Percentiles rank a stretch among this genome's conserved stretches.
Conservation (phyloP, 2,113 vertebrate species). For the Gymnogyps californianus region DNA sequence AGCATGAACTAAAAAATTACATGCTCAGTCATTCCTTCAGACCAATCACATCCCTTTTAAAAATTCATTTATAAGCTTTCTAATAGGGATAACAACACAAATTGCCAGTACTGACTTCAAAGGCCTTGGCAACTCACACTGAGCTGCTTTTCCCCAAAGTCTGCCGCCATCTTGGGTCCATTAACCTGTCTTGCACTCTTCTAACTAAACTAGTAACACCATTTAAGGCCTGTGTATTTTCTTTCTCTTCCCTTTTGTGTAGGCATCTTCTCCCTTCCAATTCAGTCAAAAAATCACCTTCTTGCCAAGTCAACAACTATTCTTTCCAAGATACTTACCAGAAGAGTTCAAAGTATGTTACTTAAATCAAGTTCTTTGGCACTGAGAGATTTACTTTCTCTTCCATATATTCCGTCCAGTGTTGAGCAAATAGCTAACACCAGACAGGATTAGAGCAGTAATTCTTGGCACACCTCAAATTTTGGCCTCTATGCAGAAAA, state of each 20-base stretch:
- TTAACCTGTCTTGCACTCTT: neutral
- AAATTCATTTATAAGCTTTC: neutral
- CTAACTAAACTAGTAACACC: neutral
- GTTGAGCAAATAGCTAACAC: neutral
- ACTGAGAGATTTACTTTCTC: neutral
- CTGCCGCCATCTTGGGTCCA: neutral
- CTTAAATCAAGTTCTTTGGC: neutral
- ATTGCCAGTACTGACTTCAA: neutral
- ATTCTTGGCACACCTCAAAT: neutral
- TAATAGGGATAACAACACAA: neutral
- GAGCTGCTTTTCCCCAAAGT: neutral
- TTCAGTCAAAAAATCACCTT: neutral
- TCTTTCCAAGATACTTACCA: neutral
- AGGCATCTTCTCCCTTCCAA: neutral
- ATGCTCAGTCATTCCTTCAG: neutral
- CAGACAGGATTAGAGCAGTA: neutral
- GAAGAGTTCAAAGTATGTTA: neutral
- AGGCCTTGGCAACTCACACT: neutral
- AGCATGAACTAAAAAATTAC: neutral
- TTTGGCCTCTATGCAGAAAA: neutral
- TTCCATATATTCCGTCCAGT: neutral
- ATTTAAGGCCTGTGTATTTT: neutral
- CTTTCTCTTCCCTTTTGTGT: neutral
- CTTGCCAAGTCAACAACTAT: neutral
- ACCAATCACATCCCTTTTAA: neutral